phyloP scores from a whole-genome alignment of 2,113 vertebrate genomes.

The Bothrops jararaca region DNA sequence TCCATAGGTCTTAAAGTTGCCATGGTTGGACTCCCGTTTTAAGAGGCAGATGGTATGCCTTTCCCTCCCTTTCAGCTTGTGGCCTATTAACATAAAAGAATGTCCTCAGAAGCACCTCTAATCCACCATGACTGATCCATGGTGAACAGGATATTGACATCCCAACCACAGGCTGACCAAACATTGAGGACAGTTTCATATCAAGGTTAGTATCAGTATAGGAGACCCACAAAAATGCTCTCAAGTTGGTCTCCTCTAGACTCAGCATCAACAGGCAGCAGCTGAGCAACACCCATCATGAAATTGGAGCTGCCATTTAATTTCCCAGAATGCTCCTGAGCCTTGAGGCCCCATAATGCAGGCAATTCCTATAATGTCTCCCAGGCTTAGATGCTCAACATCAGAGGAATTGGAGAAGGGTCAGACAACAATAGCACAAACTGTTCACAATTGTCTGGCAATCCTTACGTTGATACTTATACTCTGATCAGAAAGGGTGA shows the following conservation, averaged over 20 bases:
- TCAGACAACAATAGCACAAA: background rate
- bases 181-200: background rate
- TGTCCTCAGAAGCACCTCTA: background rate
- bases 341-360: background rate
- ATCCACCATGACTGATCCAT: background rate
- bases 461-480: background rate
- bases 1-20: background rate
- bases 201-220: background rate
- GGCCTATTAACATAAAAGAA: background rate
- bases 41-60: background rate
- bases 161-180: background rate
- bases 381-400: background rate
- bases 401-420: background rate
- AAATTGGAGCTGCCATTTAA: background rate
- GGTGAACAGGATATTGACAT: background rate
- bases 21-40: background rate
- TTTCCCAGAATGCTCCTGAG: background rate
- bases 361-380: background rate
- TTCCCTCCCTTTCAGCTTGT: background rate
- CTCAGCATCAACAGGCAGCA: background rate
- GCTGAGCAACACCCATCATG: background rate
- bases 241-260: background rate
- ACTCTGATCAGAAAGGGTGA: background rate
- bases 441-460: background rate
- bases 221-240: background rate